phyloP scores from a whole-genome alignment of 1,140 invertebrate species.

The Plodia interpunctella region DNA sequence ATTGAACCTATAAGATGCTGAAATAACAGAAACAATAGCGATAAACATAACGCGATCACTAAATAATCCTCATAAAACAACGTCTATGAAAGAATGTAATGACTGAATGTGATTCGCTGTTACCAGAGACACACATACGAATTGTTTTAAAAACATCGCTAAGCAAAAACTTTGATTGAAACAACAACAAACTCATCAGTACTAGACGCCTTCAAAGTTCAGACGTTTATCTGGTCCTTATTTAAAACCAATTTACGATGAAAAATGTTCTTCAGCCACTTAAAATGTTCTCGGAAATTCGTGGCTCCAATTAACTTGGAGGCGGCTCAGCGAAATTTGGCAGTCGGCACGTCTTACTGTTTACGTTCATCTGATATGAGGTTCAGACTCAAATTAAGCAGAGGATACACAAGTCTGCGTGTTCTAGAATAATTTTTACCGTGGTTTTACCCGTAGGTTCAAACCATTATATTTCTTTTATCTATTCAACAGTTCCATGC shows the following conservation, averaged over 20 bases:
- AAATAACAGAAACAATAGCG: too few species aligned
- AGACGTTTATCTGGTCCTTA: conserved; percentile 4
- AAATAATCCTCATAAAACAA: too few species aligned
- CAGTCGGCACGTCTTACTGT: conserved; percentile 34
- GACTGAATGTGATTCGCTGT: too few species aligned
- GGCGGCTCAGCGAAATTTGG: conserved; percentile 22
- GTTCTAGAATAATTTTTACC: background rate
- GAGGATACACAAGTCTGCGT: background rate
- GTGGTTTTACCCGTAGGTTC: background rate
- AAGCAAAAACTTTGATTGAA: too few species aligned
- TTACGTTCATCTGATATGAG: conserved; percentile 25
- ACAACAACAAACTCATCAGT: background rate
- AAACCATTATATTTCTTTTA: too few species aligned
- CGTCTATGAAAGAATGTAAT: too few species aligned
- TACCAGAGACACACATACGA: too few species aligned
- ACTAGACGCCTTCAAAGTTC: background rate
- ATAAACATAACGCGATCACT: too few species aligned
- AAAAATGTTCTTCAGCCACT: conserved; percentile 13
- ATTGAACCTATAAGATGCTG: too few species aligned
- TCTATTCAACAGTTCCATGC: too few species aligned
- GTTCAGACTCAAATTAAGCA: background rate
- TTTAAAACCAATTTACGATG: conserved; percentile 12
- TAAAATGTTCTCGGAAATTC: conserved; percentile 13
- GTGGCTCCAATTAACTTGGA: conserved; percentile 29
- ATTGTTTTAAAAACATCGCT: background rate